phyloP scores from a whole-genome alignment of 2,113 vertebrate genomes.

The Lathamus discolor region DNA sequence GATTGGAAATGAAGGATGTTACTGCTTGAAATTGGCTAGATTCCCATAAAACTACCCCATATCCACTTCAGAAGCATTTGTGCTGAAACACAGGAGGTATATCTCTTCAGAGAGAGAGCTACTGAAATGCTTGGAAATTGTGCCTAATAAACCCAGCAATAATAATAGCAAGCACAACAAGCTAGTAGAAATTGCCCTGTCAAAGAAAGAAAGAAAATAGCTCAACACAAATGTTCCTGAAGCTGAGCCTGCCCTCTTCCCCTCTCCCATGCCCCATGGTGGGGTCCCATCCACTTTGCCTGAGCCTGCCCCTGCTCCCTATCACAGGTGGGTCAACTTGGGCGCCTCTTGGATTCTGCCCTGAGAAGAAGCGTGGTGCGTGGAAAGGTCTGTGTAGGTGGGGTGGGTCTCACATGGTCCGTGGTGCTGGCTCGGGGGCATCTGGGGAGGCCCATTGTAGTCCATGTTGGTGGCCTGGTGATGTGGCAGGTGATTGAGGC shows the following conservation, averaged over 20 bases:
- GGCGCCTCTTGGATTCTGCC: conserved; percentile 99
- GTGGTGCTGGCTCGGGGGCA: conserved; percentile 88
- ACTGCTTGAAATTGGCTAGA: neutral
- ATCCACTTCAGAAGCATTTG: neutral
- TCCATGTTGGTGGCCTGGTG: conserved; percentile 92
- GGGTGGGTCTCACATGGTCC: conserved; percentile 91
- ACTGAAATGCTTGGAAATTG: neutral
- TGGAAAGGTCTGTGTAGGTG: conserved; percentile 93
- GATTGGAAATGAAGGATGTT: neutral
- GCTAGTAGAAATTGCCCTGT: neutral
- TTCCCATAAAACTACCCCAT: neutral
- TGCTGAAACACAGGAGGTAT: neutral
- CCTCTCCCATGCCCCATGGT: neutral
- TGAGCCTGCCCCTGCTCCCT: conserved; percentile 1
- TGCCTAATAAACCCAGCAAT: neutral
- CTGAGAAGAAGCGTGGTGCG: conserved; percentile 93
- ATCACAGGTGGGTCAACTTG: conserved; percentile 99
- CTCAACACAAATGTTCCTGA: conserved; percentile 34
- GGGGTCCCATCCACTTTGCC: neutral
- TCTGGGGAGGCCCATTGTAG: conserved; percentile 87
- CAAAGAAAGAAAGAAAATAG: neutral
- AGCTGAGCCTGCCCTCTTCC: neutral
- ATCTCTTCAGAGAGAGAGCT: neutral
- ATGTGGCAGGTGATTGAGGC: conserved; percentile 92
- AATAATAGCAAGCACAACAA: neutral